phyloP scores from a whole-genome alignment of 2,113 vertebrate species.

The Coreoperca whiteheadi region DNA sequence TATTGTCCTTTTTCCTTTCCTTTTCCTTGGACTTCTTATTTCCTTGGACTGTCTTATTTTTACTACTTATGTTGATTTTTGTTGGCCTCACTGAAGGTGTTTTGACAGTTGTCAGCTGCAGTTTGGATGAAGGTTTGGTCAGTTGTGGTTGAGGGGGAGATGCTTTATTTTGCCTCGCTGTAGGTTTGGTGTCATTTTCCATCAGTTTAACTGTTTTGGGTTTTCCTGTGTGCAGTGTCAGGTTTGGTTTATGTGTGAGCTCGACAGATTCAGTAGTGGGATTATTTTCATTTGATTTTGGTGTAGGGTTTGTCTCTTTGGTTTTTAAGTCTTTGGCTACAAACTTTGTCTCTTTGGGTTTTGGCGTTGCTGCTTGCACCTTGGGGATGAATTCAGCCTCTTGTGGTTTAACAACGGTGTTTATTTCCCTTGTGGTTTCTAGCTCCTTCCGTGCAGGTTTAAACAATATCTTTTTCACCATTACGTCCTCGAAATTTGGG shows the following conservation, averaged over 20 bases:
- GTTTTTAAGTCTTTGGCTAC: slow-evolving; percentile 4
- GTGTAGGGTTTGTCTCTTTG: background rate
- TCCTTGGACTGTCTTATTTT: slow-evolving; percentile 43
- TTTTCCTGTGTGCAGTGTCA: background rate
- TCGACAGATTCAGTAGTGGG: background rate
- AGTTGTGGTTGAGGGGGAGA: slow-evolving; percentile 28
- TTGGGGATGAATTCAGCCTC: slow-evolving; percentile 3
- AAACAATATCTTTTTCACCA: slow-evolving; percentile 1
- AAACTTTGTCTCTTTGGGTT: slow-evolving; percentile 22
- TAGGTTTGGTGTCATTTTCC: slow-evolving; percentile 36
- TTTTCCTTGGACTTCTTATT: slow-evolving; percentile 44
- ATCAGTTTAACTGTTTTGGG: background rate
- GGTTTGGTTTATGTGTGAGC: slow-evolving; percentile 18
- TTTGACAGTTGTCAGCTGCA: slow-evolving; percentile 2
- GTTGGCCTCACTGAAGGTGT: slow-evolving; percentile 19
- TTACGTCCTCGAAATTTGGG: slow-evolving; percentile 12
- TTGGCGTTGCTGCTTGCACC: slow-evolving; percentile 14
- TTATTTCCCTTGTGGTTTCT: slow-evolving; percentile 37
- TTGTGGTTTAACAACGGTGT: background rate
- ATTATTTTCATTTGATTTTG: slow-evolving; percentile 23
- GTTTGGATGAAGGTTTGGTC: slow-evolving; percentile 26
- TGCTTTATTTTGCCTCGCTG: slow-evolving; percentile 23
- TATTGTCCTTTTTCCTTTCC: slow-evolving; percentile 53
- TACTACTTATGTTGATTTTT: slow-evolving; percentile 39
- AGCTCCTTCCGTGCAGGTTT: slow-evolving; percentile 15